Evolutionary conservation across 2,888 invertebrate species (phyloP).

Genomic region (Brassicogethes aeneus): DNA sequence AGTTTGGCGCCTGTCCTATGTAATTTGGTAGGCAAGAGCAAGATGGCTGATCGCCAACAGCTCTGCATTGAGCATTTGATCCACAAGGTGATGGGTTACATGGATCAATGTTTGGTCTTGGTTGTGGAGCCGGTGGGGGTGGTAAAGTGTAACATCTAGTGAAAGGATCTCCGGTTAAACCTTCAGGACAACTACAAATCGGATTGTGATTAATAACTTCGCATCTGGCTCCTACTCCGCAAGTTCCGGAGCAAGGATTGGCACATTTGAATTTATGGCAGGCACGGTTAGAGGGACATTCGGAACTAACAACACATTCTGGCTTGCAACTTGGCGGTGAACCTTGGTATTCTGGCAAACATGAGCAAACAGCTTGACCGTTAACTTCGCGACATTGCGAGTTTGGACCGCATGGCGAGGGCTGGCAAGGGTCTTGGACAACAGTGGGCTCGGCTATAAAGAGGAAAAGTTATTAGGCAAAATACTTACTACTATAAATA

Average conservation of each 20-base stretch:
- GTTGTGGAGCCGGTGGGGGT: slow-evolving; percentile 29
- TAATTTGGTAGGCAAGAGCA: slow-evolving; percentile 60
- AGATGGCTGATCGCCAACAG: slow-evolving; percentile 49
- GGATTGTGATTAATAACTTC: slow-evolving; percentile 68
- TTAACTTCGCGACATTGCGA: slow-evolving; percentile 59
- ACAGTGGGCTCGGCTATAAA: slow-evolving; percentile 31
- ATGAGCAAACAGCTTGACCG: slow-evolving; percentile 65
- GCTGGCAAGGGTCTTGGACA: slow-evolving; percentile 53
- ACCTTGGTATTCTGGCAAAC: slow-evolving; percentile 58
- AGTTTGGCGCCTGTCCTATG: slow-evolving; percentile 67
- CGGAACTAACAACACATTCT: slow-evolving; percentile 68
- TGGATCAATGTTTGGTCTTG: slow-evolving; percentile 42
- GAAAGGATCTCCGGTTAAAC: slow-evolving; percentile 64
- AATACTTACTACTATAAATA: not conserved
- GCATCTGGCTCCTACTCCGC: slow-evolving; percentile 63
- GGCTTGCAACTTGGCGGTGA: slow-evolving; percentile 68
- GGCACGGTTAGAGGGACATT: slow-evolving; percentile 61
- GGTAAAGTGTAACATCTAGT: slow-evolving; percentile 49
- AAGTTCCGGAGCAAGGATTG: slow-evolving; percentile 67
- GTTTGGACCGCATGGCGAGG: slow-evolving; percentile 69
- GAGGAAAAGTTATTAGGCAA: not conserved
- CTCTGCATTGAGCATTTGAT: slow-evolving; percentile 53
- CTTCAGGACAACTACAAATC: slow-evolving; percentile 60
- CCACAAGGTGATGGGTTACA: slow-evolving; percentile 56
- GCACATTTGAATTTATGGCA: slow-evolving; percentile 69